These are phyloP conservation scores for Thumatha senex DNA, from an alignment of 2,888 invertebrate genomes.

Conservation along the genomic window DNA sequence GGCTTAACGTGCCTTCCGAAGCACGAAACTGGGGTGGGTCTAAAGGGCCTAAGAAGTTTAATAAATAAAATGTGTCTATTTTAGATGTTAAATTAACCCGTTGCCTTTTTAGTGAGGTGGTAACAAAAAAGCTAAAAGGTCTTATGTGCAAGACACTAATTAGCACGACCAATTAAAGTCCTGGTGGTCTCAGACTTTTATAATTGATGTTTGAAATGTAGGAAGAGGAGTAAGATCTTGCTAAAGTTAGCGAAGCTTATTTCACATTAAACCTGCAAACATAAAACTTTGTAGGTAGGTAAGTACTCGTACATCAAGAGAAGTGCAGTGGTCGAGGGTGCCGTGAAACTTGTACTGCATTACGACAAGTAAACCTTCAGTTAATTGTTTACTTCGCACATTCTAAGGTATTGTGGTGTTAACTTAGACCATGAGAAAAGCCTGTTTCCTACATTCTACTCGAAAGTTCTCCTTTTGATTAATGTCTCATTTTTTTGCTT, in stretches of 20 bases:
- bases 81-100: no score
- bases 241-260: conserved; percentile 49
- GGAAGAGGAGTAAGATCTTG: conserved; percentile 25
- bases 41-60: no score
- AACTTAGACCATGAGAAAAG: conserved; percentile 66
- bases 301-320: conserved; percentile 41
- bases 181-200: no score
- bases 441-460: conserved; percentile 51
- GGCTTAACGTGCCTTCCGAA: no score
- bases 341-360: conserved; percentile 71
- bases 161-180: no score
- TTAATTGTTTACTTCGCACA: conserved; percentile 80
- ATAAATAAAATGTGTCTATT: no score
- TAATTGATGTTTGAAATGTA: conserved; percentile 38
- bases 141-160: no score
- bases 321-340: conserved; percentile 61
- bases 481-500: conserved; percentile 42
- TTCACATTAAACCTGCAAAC: conserved; percentile 68
- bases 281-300: conserved; percentile 54
- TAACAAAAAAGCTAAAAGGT: no score
- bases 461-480: conserved; percentile 38
- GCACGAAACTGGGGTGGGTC: no score
- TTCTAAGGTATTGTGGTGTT: conserved; percentile 65
- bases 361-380: conserved; percentile 76
- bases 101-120: no score